These are phyloP conservation scores for Saxicola maurus DNA, from an alignment of 2,797 vertebrate genomes.

Conservation along the genomic window DNA sequence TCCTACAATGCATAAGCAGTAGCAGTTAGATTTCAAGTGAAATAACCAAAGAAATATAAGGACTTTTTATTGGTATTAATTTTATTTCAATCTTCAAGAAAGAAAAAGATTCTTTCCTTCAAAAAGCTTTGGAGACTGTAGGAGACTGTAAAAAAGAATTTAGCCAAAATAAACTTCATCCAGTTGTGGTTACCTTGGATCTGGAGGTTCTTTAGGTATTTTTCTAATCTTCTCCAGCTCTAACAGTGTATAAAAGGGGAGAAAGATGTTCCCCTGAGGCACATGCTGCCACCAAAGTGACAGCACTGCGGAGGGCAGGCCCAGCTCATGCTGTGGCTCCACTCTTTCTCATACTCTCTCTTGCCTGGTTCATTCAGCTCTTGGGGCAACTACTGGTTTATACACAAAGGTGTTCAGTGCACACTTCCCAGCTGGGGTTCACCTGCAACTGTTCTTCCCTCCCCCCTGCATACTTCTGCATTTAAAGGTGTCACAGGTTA, in stretches of 20 bases:
- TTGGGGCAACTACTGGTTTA: no score
- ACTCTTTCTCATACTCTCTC: not conserved
- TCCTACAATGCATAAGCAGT: not conserved
- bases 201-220: not conserved
- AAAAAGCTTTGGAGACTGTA: not conserved
- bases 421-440: not conserved
- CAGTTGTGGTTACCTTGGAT: not conserved
- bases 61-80: not conserved
- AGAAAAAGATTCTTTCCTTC: not conserved
- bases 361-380: not conserved
- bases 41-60: not conserved
- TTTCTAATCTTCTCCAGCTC: not conserved
- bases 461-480: not conserved
- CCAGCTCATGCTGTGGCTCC: rapidly evolving
- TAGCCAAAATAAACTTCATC: not conserved
- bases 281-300: not conserved
- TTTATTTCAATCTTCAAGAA: not conserved
- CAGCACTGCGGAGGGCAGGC: not conserved
- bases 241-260: not conserved
- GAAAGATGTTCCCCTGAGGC: not conserved
- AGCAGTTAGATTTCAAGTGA: not conserved
- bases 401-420: not conserved
- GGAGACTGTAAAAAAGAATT: not conserved
- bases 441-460: not conserved
- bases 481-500: not conserved